Percentiles rank a stretch among this genome's conserved stretches.
phyloP scores from a whole-genome alignment of 2,113 vertebrate genomes.

The Oreochromis spilurus region DNA sequence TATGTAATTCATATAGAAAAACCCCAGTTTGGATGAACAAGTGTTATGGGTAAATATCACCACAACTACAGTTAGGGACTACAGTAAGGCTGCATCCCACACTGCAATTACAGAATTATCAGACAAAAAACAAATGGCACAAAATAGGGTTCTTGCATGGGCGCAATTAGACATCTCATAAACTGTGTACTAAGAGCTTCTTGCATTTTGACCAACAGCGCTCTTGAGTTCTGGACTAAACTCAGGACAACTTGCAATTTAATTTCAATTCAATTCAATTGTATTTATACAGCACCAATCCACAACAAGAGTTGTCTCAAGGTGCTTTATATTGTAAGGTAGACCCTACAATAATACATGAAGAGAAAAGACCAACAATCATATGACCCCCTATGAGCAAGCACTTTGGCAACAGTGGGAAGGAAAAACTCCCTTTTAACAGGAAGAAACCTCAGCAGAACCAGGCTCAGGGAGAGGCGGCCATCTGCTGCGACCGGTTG shows the following conservation, averaged over 20 bases:
- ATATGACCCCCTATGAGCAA: not conserved
- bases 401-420: not conserved
- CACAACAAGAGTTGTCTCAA: not conserved
- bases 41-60: conserved; percentile 48
- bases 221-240: not conserved
- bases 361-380: not conserved
- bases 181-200: not conserved
- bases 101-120: conserved; percentile 19
- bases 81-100: conserved; percentile 16
- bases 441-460: not conserved
- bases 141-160: not conserved
- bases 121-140: not conserved
- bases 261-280: not conserved
- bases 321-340: not conserved
- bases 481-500: fast-evolving
- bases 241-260: not conserved
- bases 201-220: not conserved
- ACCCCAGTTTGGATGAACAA: conserved; percentile 31
- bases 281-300: not conserved
- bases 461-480: not conserved
- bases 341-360: not conserved
- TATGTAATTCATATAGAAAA: conserved; percentile 2
- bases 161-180: not conserved
- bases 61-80: conserved; percentile 1
- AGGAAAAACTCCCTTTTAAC: not conserved